Conservation (phyloP, 1,140 invertebrate genomes). For the Drosophila kurseongensis region DNA sequence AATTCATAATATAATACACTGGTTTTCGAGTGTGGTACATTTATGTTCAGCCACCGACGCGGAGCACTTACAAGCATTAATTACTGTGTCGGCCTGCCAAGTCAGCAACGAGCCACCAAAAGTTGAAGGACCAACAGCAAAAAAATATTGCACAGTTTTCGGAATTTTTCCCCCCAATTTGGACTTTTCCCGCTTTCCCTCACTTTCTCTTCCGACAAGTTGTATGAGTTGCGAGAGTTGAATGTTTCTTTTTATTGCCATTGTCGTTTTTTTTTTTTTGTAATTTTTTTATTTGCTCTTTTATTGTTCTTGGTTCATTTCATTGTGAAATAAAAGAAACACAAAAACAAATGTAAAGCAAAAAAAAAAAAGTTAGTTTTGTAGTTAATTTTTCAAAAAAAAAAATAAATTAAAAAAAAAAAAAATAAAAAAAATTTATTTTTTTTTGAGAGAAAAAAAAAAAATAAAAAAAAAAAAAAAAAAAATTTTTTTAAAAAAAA, state of each 20-base stretch:
- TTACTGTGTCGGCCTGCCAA: conserved; percentile 70
- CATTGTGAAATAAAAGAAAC: conserved; percentile 41
- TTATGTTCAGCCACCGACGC: conserved; percentile 22
- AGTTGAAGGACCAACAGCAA: conserved; percentile 45
- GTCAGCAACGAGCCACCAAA: conserved; percentile 42
- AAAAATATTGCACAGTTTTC: conserved; percentile 69
- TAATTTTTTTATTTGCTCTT: conserved; percentile 39
- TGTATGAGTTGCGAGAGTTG: conserved; percentile 55
- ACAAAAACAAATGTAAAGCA: conserved; percentile 32
- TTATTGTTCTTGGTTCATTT: conserved; percentile 49
- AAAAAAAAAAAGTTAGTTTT: conserved; percentile 31
- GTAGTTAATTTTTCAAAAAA: conserved; percentile 45
- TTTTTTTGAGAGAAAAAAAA: no score
- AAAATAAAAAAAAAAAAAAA: no score
- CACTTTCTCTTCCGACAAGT: conserved; percentile 26
- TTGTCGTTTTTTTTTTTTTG: conserved; percentile 38
- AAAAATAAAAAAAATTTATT: no score
- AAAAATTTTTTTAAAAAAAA: no score
- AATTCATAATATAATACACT: neutral
- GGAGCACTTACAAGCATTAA: conserved; percentile 72
- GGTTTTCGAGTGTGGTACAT: neutral
- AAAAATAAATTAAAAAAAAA: no score
- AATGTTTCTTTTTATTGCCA: conserved; percentile 57
- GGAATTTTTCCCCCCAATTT: conserved; percentile 45
- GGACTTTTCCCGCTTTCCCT: neutral